Conservation (phyloP, 2,888 invertebrate genomes). For the Eupithecia abbreviata region DNA sequence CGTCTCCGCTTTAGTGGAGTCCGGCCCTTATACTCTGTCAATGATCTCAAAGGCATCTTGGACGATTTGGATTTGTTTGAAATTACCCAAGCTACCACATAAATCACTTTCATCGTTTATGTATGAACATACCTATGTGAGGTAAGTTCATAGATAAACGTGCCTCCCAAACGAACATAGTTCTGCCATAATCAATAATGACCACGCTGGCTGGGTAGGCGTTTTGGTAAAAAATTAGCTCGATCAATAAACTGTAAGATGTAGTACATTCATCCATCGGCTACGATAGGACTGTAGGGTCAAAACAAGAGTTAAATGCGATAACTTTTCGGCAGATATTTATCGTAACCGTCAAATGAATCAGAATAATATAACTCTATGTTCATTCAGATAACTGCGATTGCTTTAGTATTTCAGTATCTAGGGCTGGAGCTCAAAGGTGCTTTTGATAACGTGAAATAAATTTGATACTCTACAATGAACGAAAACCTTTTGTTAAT, state of each 20-base stretch:
- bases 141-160: neutral
- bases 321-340: constrained; percentile 21
- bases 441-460: constrained; percentile 1
- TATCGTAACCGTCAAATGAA: constrained; percentile 26
- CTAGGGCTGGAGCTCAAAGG: constrained; percentile 22
- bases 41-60: neutral
- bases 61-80: neutral
- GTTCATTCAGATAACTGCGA: constrained; percentile 10
- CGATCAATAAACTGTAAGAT: neutral
- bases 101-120: neutral
- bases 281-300: constrained; percentile 24
- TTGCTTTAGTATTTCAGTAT: constrained; percentile 13
- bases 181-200: neutral
- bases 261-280: constrained; percentile 30
- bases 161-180: neutral
- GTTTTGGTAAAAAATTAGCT: neutral
- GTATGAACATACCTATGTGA: neutral
- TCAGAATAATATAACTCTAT: neutral
- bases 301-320: constrained; percentile 24
- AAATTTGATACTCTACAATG: neutral
- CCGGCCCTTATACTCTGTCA: neutral
- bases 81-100: neutral
- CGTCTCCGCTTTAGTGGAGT: too few species aligned
- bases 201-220: neutral
- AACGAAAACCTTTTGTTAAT: neutral